Evolutionary conservation across 2,888 invertebrate species (phyloP).

Genomic region (Neoascia interrupta): DNA sequence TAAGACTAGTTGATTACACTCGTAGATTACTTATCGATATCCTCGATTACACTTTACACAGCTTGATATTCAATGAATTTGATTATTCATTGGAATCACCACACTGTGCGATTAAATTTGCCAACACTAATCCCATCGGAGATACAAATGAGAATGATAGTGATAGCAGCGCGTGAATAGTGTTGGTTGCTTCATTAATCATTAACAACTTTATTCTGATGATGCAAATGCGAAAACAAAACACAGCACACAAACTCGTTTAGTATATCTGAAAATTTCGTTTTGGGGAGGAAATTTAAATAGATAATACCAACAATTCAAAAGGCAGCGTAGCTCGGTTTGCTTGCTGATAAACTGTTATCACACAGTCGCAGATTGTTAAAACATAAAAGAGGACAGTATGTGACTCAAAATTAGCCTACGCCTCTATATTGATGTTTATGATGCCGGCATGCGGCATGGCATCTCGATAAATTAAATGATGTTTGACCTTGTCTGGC

Average conservation of each 20-base stretch:
- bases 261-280: too few species aligned
- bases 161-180: background rate
- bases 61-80: background rate
- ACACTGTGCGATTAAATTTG: background rate
- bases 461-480: slow-evolving; percentile 43
- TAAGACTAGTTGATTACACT: too few species aligned
- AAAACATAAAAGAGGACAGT: background rate
- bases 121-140: background rate
- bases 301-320: slow-evolving; percentile 1
- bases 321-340: background rate
- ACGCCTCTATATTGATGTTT: slow-evolving; percentile 7
- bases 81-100: background rate
- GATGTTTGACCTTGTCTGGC: slow-evolving; percentile 49
- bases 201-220: slow-evolving; percentile 32
- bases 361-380: slow-evolving; percentile 6
- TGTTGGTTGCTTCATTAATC: background rate
- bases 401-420: slow-evolving; percentile 24
- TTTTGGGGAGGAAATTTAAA: background rate
- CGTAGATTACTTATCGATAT: background rate
- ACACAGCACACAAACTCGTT: background rate
- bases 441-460: background rate
- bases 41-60: background rate
- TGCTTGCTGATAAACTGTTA: slow-evolving; percentile 28
- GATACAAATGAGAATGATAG: background rate
- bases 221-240: slow-evolving; percentile 19